Conservation (phyloP, 2,113 vertebrate species). For the Scolopax mira region DNA sequence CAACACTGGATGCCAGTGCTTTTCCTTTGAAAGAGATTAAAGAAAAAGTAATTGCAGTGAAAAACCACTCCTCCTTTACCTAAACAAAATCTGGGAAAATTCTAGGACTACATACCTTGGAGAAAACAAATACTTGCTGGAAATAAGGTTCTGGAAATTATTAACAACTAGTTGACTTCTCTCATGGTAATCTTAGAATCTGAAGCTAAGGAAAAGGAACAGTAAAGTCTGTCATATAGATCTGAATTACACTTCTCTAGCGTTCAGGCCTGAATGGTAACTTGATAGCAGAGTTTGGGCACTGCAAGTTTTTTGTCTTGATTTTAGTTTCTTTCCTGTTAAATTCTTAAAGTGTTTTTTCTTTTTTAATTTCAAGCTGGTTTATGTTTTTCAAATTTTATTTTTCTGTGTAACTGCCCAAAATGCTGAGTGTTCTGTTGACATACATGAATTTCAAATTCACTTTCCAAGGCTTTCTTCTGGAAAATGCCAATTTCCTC, state of each 20-base stretch:
- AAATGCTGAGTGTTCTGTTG: background rate
- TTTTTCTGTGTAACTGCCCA: background rate
- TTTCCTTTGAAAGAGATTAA: slow-evolving; percentile 21
- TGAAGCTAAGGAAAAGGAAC: background rate
- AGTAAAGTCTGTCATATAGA: background rate
- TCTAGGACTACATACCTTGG: background rate
- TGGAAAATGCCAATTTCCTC: background rate
- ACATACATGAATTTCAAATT: background rate
- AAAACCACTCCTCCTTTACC: background rate
- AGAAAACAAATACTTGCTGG: background rate
- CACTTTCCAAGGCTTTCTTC: slow-evolving; percentile 6
- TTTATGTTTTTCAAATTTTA: slow-evolving; percentile 18
- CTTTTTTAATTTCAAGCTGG: background rate
- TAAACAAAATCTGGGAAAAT: background rate
- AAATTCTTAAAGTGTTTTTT: background rate
- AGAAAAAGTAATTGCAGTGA: background rate
- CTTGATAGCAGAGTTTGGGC: background rate
- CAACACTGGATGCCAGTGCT: background rate
- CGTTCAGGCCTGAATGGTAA: background rate
- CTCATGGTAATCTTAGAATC: background rate
- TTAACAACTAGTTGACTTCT: background rate
- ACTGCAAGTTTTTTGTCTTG: background rate
- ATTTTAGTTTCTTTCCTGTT: background rate
- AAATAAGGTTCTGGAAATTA: background rate
- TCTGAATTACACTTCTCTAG: background rate